Percentiles rank a stretch among this genome's conserved stretches.
phyloP scores from a whole-genome alignment of 1,140 invertebrate species.

The Elymnias hypermnestra region DNA sequence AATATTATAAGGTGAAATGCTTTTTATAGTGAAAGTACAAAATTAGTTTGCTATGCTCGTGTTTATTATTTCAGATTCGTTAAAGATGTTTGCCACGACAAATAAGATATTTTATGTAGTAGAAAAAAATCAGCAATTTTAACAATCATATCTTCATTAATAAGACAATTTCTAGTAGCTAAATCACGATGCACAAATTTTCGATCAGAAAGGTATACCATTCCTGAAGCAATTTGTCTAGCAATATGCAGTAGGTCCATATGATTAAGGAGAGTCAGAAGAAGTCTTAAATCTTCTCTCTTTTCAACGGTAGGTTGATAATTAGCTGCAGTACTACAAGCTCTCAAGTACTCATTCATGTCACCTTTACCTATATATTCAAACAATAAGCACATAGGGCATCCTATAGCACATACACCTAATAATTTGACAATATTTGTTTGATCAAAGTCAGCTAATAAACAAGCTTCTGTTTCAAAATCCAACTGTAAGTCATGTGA shows the following conservation, averaged over 20 bases:
- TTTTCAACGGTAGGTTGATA: conserved; percentile 67
- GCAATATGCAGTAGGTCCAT: conserved; percentile 89
- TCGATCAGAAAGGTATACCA: conserved; percentile 95
- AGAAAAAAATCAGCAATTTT: conserved; percentile 98
- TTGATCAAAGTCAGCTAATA: conserved; percentile 94
- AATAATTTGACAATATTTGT: conserved; percentile 94
- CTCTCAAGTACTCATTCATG: conserved; percentile 92
- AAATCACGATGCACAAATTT: conserved; percentile 98
- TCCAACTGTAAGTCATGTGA: conserved; percentile 94
- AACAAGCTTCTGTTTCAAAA: conserved; percentile 95
- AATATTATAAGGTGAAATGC: too few relatives aligned
- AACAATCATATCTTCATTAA: conserved; percentile 94
- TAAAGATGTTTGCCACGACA: too few relatives aligned
- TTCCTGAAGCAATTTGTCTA: conserved; percentile 92
- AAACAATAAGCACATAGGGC: conserved; percentile 95
- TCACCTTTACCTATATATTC: conserved; percentile 97
- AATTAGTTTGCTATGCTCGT: too few relatives aligned
- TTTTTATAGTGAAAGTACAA: too few relatives aligned
- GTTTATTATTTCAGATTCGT: too few relatives aligned
- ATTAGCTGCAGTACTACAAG: conserved; percentile 76
- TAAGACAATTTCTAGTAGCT: conserved; percentile 96
- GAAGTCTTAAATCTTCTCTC: conserved; percentile 67
- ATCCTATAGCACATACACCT: conserved; percentile 93
- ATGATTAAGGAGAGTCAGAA: conserved; percentile 78
- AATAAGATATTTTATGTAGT: conserved; percentile 94